Conservation (phyloP, 64 coral and sea anemone genomes). For the Montipora efflorescens region DNA sequence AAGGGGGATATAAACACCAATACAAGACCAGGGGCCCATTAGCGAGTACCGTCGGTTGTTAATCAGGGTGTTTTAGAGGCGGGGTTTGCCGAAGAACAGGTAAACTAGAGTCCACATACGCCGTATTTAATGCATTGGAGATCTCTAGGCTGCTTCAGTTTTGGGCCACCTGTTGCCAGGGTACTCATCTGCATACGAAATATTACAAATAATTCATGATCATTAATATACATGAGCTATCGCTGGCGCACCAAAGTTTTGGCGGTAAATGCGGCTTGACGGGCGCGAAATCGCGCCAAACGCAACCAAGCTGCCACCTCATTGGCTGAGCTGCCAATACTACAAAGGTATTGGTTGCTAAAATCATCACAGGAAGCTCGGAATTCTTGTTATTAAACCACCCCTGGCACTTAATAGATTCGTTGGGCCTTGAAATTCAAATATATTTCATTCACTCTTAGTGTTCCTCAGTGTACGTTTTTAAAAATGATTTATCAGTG, state of each 20-base stretch:
- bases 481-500: background rate
- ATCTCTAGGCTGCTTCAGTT: slow-evolving; percentile 47
- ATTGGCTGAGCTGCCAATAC: slow-evolving; percentile 37
- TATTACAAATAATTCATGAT: slow-evolving; percentile 80
- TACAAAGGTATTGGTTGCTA: background rate
- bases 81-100: slow-evolving; percentile 31
- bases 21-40: slow-evolving; percentile 24
- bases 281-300: slow-evolving; percentile 46
- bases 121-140: background rate
- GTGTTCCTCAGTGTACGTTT: background rate
- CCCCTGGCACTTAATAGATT: slow-evolving; percentile 3
- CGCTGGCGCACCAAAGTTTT: slow-evolving; percentile 40
- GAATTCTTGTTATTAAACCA: slow-evolving; percentile 22
- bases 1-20: slow-evolving; percentile 50
- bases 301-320: slow-evolving; percentile 1
- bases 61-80: slow-evolving; percentile 53
- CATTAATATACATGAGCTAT: slow-evolving; percentile 78
- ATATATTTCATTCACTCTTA: background rate
- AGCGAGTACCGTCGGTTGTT: slow-evolving; percentile 22
- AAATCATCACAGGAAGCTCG: slow-evolving; percentile 32
- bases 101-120: slow-evolving; percentile 12
- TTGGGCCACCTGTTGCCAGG: slow-evolving; percentile 85
- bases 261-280: slow-evolving; percentile 60
- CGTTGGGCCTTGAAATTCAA: slow-evolving; percentile 12
- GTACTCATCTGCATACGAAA: slow-evolving; percentile 79